These are phyloP conservation scores for Sternarchorhynchus goeldii DNA, from an alignment of 2,797 vertebrate species.

Conservation along the genomic window DNA sequence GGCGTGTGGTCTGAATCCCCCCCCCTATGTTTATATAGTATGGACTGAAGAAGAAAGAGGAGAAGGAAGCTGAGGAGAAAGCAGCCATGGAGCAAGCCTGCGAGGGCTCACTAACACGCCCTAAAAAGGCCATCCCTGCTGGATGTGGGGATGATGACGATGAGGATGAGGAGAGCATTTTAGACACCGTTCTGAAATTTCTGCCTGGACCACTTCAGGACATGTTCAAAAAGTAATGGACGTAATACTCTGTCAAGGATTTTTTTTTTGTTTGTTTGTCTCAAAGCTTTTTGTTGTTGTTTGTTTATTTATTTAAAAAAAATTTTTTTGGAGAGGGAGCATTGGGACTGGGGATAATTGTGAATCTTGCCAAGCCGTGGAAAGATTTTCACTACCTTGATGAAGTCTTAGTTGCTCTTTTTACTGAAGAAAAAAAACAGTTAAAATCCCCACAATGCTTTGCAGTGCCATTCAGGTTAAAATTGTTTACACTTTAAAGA, in stretches of 20 bases:
- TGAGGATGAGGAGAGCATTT: conserved; percentile 97
- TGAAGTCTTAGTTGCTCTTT: conserved; percentile 64
- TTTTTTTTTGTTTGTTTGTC: conserved; percentile 32
- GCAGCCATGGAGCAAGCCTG: conserved; percentile 96
- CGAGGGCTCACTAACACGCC: conserved; percentile 94
- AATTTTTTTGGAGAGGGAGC: not conserved
- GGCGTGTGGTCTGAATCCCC: not conserved
- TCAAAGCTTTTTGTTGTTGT: conserved; percentile 43
- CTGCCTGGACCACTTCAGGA: conserved; percentile 96
- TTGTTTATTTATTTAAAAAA: not conserved
- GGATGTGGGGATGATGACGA: conserved; percentile 96
- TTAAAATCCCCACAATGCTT: conserved; percentile 55
- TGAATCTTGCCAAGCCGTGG: conserved; percentile 67
- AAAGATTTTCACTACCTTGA: conserved; percentile 79
- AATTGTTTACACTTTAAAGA: conserved; percentile 54
- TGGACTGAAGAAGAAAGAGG: conserved; percentile 98
- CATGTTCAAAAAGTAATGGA: conserved; percentile 98
- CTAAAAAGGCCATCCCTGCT: conserved; percentile 94
- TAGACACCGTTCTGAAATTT: conserved; percentile 98
- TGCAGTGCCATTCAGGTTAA: conserved; percentile 64
- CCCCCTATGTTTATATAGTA: conserved; percentile 76
- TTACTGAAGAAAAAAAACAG: conserved; percentile 64
- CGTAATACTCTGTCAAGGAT: conserved; percentile 44
- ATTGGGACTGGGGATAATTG: conserved; percentile 32
- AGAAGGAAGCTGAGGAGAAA: conserved; percentile 98